Evolutionary conservation across 2,797 vertebrate species (phyloP), one percentile per base, ranked within the genome.

Genomic region (Hoplostethus atlanticus): DNA sequence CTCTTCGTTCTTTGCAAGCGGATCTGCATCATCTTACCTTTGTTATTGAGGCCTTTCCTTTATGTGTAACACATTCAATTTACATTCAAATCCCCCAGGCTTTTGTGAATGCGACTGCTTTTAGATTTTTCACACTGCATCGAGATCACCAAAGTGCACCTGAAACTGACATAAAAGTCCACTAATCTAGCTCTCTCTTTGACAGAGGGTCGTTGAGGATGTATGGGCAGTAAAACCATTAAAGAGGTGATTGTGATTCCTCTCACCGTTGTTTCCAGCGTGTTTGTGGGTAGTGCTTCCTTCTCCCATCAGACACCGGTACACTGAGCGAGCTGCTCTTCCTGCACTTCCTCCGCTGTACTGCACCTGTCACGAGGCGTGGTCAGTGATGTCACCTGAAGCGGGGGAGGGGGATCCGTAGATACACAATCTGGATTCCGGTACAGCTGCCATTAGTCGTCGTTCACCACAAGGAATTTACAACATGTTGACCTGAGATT

Each of bases 331-430:
- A 11, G 7, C 2, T 3, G 34, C 28, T 16, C 11, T 0, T 34
- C 31, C 36, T 62, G 21, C 15, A 61, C 60, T 2, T 47, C 62
- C 44, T 59, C 53, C 54, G 15, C 31, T 48, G 15, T 60, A 64
- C n/a, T 77, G 77, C 91, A 94, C 94, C 94, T 94, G 94, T 81
- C 72, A 3, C 52, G 15, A 48, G 30, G 90, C 81, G 92, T 85
- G 62, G 79, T 47, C 66, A 76, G 1, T 91, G 89, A 88, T 76
- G 91, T 94, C 92, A 93, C 86, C 73, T 66, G 68, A 2, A 66
- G 56, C 58, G 16, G 79, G 65, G 85, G 83, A 56, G 53, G 58
- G 84, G 68, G 77, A 51, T 48, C 46, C 17, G 17, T 72, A 64
- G 59, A 34, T 15, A 31, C 30, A n/a, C n/a, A n/a, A n/a, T n/a